Percentiles rank a stretch among this genome's conserved stretches.
Conservation (phyloP, 2,113 vertebrate genomes). For the Halichoerus grypus region DNA sequence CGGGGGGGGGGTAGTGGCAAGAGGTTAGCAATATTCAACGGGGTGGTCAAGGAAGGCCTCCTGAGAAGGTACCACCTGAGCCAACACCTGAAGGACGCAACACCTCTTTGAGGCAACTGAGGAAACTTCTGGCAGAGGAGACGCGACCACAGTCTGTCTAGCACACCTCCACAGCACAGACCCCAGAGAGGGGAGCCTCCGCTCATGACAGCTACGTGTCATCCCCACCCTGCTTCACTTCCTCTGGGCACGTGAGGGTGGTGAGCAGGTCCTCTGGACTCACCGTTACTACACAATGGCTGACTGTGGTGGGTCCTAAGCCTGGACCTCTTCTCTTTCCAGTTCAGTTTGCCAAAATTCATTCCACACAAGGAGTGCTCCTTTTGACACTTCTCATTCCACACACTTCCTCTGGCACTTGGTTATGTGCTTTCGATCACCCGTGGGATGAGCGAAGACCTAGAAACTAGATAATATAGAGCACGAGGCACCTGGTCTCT, state of each 20-base stretch:
- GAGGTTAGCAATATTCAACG: rapidly evolving
- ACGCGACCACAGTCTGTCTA: constrained; percentile 1
- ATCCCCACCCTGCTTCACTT: not conserved
- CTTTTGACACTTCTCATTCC: not conserved
- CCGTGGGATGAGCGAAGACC: not conserved
- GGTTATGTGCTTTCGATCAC: not conserved
- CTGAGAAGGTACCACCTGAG: not conserved
- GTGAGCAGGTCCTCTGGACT: not conserved
- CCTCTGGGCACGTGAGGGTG: rapidly evolving
- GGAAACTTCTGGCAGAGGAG: not conserved
- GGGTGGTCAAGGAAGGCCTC: not conserved
- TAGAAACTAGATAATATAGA: not conserved
- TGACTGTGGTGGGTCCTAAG: not conserved
- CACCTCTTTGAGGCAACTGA: not conserved
- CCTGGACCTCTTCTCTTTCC: not conserved
- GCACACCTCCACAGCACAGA: not conserved
- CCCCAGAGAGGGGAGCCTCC: no score
- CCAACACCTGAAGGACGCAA: not conserved
- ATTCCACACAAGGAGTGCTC: not conserved
- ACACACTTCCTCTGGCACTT: not conserved
- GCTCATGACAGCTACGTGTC: rapidly evolving
- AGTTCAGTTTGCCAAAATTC: not conserved
- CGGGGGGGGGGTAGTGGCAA: rapidly evolving
- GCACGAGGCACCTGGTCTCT: not conserved
- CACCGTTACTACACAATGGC: not conserved